A percentile compares a stretch with the other conserved stretches of the same genome.
Conservation (phyloP, 2,797 vertebrate species). For the Schizopygopsis pylzovi region DNA sequence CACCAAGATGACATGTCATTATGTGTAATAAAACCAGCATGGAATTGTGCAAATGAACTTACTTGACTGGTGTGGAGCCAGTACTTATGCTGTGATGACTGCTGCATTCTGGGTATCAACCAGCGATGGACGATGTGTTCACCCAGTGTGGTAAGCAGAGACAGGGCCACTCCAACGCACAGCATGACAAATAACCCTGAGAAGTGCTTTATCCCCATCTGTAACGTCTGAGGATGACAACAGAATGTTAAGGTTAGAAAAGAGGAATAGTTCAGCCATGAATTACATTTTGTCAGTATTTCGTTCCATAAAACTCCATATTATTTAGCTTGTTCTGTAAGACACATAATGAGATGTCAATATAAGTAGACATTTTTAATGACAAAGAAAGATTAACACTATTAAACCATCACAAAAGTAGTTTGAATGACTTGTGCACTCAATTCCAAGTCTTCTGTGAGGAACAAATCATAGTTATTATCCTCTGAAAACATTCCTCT, state of each 20-base stretch:
- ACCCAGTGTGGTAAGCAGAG: conserved; percentile 91
- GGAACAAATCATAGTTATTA: not conserved
- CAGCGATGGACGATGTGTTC: conserved; percentile 93
- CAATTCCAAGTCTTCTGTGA: not conserved
- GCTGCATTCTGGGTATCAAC: conserved; percentile 90
- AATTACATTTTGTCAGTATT: not conserved
- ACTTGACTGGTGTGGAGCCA: conserved; percentile 99
- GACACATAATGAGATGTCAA: not conserved
- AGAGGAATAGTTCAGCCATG: not conserved
- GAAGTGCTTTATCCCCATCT: conserved; percentile 99
- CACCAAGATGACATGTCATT: conserved; percentile 21
- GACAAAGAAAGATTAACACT: not conserved
- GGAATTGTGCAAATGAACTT: conserved; percentile 42
- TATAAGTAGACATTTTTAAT: not conserved
- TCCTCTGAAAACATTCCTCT: not conserved
- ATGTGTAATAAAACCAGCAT: conserved; percentile 9
- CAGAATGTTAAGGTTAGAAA: conserved; percentile 32
- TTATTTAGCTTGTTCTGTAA: not conserved
- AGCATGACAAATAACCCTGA: conserved; percentile 97
- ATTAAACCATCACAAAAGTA: not conserved
- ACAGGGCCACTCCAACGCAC: conserved; percentile 91
- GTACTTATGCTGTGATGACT: conserved; percentile 90
- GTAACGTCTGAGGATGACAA: conserved; percentile 84
- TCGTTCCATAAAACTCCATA: not conserved
- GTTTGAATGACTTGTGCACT: not conserved